These are phyloP conservation scores for Heteronetta atricapilla DNA, from an alignment of 2,113 vertebrate species.

Conservation along the genomic window DNA sequence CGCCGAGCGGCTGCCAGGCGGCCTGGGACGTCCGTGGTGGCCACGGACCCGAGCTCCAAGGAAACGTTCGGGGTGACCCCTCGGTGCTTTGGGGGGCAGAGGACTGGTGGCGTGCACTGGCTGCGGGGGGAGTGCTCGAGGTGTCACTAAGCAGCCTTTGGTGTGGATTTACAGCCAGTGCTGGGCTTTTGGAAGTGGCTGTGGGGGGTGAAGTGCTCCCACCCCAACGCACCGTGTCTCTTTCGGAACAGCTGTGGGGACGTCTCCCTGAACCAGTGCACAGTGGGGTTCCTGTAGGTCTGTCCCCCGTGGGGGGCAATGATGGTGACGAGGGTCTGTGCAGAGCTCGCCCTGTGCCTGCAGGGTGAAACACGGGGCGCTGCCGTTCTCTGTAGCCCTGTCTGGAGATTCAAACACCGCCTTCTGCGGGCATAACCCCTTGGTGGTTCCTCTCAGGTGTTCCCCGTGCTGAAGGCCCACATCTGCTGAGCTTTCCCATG, in stretches of 20 bases:
- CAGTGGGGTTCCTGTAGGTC: not conserved
- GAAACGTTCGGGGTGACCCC: fast-evolving
- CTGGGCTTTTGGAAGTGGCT: not conserved
- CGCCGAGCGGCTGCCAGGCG: too few species aligned
- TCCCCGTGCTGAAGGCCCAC: not conserved
- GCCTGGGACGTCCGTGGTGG: too few species aligned
- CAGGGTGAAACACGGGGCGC: not conserved
- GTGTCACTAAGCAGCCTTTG: not conserved
- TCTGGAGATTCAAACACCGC: not conserved
- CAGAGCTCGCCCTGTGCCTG: not conserved
- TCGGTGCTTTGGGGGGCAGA: not conserved
- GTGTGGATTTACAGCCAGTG: not conserved
- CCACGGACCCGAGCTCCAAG: fast-evolving
- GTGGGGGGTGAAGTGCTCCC: not conserved
- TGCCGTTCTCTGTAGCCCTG: fast-evolving
- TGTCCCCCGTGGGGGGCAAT: not conserved
- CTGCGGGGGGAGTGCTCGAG: not conserved
- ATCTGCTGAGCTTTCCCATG: not conserved
- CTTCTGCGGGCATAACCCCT: not conserved
- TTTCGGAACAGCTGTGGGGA: fast-evolving
- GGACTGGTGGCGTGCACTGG: not conserved
- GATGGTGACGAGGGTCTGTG: not conserved
- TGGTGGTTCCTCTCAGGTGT: not conserved
- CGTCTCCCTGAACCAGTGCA: not conserved
- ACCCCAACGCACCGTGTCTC: fast-evolving